Percentiles rank a stretch among this genome's conserved stretches.
phyloP scores from a whole-genome alignment of 1,140 invertebrate species.

The Maniola jurtina region DNA sequence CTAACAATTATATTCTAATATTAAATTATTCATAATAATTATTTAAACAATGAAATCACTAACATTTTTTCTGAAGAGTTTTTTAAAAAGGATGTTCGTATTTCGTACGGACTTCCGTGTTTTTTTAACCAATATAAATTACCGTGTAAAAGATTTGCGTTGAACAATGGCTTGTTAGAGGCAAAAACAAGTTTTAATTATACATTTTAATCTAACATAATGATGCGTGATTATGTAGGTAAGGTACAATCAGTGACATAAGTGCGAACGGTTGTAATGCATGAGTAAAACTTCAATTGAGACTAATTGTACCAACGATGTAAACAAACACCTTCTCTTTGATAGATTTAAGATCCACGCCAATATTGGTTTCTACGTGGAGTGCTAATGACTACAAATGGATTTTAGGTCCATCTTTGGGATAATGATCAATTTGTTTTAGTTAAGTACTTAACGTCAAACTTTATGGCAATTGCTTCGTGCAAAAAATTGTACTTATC shows the following conservation, averaged over 20 bases:
- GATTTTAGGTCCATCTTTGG: no score
- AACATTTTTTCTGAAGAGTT: background rate
- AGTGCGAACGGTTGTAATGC: background rate
- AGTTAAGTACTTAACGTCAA: no score
- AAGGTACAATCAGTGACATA: slow-evolving; percentile 1
- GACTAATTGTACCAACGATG: background rate
- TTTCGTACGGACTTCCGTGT: slow-evolving; percentile 32
- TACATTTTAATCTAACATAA: slow-evolving; percentile 19
- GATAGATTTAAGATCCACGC: no score
- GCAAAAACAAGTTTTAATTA: slow-evolving; percentile 38
- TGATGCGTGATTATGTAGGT: slow-evolving; percentile 15
- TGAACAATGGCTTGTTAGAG: slow-evolving; percentile 51
- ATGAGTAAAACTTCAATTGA: background rate
- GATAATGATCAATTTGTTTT: no score
- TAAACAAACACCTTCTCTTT: no score
- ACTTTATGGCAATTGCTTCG: no score
- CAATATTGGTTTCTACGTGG: no score
- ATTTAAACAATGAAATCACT: background rate
- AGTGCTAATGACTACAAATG: no score
- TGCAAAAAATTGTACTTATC: no score
- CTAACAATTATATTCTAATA: background rate
- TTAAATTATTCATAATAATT: no score
- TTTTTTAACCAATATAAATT: slow-evolving; percentile 37
- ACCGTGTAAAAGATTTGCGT: slow-evolving; percentile 32
- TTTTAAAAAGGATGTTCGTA: slow-evolving; percentile 18